Percentiles rank a stretch among this genome's conserved stretches.
Evolutionary conservation across 2,797 vertebrate species (phyloP).

Genomic region (Micrastur ruficollis): DNA sequence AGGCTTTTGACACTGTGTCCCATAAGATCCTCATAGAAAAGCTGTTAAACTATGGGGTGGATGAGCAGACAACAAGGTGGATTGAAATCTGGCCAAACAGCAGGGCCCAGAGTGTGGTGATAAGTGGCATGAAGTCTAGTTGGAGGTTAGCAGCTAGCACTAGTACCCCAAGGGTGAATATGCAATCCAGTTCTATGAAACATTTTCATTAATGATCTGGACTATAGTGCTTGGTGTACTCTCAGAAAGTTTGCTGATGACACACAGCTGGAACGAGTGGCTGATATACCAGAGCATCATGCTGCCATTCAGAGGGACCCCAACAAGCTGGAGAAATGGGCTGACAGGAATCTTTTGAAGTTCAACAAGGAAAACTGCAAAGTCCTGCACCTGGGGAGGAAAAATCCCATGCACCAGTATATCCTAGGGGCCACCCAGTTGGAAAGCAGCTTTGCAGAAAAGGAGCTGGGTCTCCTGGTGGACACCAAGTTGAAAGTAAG

Average conservation of each 20-base stretch:
- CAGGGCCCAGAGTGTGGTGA: neutral
- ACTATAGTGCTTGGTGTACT: neutral
- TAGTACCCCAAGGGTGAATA: neutral
- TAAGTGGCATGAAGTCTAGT: neutral
- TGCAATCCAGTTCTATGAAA: neutral
- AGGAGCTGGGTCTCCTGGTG: neutral
- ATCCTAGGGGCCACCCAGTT: neutral
- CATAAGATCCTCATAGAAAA: neutral
- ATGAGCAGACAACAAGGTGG: neutral
- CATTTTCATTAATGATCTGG: neutral
- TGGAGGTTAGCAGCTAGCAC: neutral
- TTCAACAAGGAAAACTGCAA: neutral
- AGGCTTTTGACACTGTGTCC: neutral
- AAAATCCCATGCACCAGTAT: fast-evolving
- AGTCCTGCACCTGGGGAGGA: neutral
- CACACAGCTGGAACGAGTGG: neutral
- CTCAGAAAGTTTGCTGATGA: neutral
- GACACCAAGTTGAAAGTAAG: neutral
- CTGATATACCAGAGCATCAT: neutral
- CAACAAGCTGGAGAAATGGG: neutral
- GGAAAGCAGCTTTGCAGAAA: neutral
- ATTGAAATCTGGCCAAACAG: neutral
- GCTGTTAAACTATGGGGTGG: neutral
- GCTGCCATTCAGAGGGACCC: neutral
- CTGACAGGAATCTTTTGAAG: neutral